These are phyloP conservation scores for Leptatherina wallacei DNA, from an alignment of 2,797 vertebrate species.

Conservation along the genomic window DNA sequence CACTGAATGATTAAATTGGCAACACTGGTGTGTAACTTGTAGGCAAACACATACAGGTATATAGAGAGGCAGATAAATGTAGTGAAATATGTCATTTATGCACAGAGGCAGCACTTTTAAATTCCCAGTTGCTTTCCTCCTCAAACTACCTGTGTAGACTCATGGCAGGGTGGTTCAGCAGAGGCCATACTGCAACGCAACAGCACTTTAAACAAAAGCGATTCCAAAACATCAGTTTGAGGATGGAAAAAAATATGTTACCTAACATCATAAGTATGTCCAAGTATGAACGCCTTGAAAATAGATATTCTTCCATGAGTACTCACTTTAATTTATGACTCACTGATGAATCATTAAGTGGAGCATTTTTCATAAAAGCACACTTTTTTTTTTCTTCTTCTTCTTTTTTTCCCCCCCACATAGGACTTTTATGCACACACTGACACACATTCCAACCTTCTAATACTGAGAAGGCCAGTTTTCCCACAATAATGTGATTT, in stretches of 20 bases:
- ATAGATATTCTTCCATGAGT: slow-evolving; percentile 26
- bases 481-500: slow-evolving; percentile 21
- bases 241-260: slow-evolving; percentile 16
- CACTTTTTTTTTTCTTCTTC: not conserved
- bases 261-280: slow-evolving; percentile 29
- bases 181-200: not conserved
- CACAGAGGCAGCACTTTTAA: not conserved
- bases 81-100: not conserved
- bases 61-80: slow-evolving; percentile 26
- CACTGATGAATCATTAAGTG: slow-evolving; percentile 33
- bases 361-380: not conserved
- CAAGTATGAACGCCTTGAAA: slow-evolving; percentile 25
- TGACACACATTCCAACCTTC: not conserved
- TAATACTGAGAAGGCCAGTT: slow-evolving; percentile 25
- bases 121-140: not conserved
- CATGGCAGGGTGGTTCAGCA: not conserved
- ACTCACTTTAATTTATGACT: slow-evolving; percentile 28
- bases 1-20: slow-evolving; percentile 59
- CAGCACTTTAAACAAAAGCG: slow-evolving; percentile 1
- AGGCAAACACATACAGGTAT: slow-evolving; percentile 25
- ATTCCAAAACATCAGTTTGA: slow-evolving; percentile 20
- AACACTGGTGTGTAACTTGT: slow-evolving; percentile 24
- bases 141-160: not conserved
- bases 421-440: slow-evolving; percentile 1
- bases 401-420: not conserved